phyloP scores from a whole-genome alignment of 2,797 vertebrate species.

The Artibeus jamaicensis region DNA sequence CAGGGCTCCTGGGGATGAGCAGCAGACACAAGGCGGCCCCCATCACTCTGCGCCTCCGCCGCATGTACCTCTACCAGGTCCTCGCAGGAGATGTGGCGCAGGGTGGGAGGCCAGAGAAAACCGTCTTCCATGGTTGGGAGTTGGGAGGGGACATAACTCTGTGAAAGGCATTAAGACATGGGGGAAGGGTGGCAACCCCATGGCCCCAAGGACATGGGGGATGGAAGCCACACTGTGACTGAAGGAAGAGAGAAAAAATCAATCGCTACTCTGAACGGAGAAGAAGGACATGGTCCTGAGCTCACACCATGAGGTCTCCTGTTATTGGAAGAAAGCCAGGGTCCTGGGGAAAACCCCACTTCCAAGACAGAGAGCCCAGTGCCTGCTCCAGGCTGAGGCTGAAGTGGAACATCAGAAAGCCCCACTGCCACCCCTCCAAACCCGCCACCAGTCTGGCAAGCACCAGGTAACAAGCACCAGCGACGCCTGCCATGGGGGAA shows the following conservation, averaged over 20 bases:
- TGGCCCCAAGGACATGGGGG: background rate
- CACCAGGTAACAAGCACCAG: background rate
- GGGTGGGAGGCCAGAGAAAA: background rate
- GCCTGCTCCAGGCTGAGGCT: background rate
- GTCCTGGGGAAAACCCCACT: background rate
- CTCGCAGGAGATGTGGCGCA: background rate
- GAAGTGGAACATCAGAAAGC: background rate
- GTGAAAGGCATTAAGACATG: background rate
- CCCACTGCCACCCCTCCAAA: background rate
- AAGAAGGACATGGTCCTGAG: background rate
- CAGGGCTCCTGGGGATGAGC: rapidly evolving
- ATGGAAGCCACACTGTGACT: background rate
- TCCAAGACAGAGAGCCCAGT: background rate
- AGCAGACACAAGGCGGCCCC: background rate
- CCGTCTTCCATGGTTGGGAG: background rate
- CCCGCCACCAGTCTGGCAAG: background rate
- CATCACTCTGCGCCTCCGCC: background rate
- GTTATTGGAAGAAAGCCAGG: background rate
- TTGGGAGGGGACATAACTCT: background rate
- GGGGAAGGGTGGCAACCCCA: background rate
- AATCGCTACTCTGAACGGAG: background rate
- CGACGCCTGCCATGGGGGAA: background rate
- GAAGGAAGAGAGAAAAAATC: background rate
- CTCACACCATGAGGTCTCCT: background rate
- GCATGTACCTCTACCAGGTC: background rate